phyloP scores from a whole-genome alignment of 53 echinoderm and acorn worm genomes.

The Pentamera pediparva region DNA sequence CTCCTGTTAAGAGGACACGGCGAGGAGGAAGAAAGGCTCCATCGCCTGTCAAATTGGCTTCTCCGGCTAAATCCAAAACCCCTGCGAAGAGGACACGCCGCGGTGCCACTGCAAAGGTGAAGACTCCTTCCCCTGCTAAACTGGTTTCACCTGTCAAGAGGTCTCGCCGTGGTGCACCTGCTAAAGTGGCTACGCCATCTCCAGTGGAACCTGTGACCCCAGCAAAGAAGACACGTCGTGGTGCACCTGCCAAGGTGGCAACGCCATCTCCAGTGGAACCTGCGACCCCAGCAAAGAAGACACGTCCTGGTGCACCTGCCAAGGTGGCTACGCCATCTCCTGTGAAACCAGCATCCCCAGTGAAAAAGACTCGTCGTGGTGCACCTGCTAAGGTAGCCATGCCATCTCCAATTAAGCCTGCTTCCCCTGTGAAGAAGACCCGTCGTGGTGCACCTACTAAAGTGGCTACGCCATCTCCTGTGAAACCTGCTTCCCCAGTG shows the following conservation, averaged over 20 bases:
- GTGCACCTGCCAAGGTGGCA: constrained; percentile 20
- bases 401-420: neutral
- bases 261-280: constrained; percentile 25
- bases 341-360: constrained; percentile 15
- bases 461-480: constrained; percentile 32
- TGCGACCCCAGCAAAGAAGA: neutral
- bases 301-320: neutral
- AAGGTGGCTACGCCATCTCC: constrained; percentile 17
- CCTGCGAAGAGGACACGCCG: neutral
- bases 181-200: neutral
- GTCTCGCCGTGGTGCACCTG: constrained; percentile 28
- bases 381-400: neutral
- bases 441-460: neutral
- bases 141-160: constrained; percentile 41
- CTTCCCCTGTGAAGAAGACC: constrained; percentile 23
- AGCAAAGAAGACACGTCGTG: constrained; percentile 29
- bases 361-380: constrained; percentile 14
- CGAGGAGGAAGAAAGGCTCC: constrained; percentile 36
- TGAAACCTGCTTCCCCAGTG: neutral
- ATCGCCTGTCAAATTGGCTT: constrained; percentile 21
- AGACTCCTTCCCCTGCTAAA: constrained; percentile 15
- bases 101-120: neutral
- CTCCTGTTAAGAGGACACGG: constrained; percentile 42
- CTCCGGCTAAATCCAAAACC: constrained; percentile 13
- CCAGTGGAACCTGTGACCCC: constrained; percentile 26